Evolutionary conservation across 1,140 invertebrate species (phyloP).

Genomic region (Lepidostoma basale): DNA sequence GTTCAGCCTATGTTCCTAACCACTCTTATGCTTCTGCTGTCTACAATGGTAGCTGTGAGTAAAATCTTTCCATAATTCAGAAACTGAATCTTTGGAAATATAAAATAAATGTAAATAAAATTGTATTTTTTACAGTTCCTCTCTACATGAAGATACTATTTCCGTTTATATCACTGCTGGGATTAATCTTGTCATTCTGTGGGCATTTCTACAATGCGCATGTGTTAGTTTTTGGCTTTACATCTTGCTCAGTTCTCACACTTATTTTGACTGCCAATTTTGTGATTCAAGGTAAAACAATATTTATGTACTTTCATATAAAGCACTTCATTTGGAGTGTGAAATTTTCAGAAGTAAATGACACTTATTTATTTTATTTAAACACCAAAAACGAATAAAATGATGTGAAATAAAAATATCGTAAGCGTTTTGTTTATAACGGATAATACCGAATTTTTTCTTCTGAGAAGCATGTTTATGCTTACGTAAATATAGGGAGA

Average conservation of each 20-base stretch:
- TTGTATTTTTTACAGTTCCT: slow-evolving; percentile 39
- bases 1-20: slow-evolving; percentile 70
- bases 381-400: no score
- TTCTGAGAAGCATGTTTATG: no score
- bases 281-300: slow-evolving; percentile 45
- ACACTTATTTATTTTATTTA: no score
- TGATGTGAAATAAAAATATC: no score
- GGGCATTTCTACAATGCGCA: slow-evolving; percentile 71
- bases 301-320: no score
- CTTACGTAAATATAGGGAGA: no score
- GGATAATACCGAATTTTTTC: no score
- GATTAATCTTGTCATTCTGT: slow-evolving; percentile 64
- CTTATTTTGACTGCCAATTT: slow-evolving; percentile 51
- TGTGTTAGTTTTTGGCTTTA: slow-evolving; percentile 62
- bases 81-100: no score
- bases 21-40: slow-evolving; percentile 68
- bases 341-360: no score
- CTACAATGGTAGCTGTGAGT: not conserved
- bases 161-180: slow-evolving; percentile 57
- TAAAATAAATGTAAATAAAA: no score
- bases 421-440: no score
- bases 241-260: slow-evolving; percentile 58
- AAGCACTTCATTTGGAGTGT: no score
- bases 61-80: not conserved
- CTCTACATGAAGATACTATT: slow-evolving; percentile 27